Percentiles rank a stretch among this genome's conserved stretches.
Evolutionary conservation across 2,888 invertebrate genomes (phyloP).

Genomic region (Nowickia ferox): DNA sequence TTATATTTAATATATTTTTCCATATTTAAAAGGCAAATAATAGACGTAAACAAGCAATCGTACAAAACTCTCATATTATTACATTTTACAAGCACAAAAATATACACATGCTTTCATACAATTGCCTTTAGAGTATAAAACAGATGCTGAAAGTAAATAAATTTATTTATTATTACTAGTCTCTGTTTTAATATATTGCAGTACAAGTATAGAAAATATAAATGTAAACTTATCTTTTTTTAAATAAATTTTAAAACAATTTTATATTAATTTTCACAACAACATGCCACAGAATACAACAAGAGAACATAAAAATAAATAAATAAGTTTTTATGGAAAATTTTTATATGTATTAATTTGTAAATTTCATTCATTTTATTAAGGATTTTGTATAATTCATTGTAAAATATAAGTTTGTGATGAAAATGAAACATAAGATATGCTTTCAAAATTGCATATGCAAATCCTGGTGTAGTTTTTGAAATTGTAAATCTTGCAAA

Average conservation of each 20-base stretch:
- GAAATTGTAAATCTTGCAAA: not conserved
- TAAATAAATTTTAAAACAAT: constrained; percentile 30
- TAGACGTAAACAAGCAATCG: not conserved
- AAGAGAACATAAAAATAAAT: constrained; percentile 17
- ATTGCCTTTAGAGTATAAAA: not conserved
- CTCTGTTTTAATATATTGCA: not conserved
- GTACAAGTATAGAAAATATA: not conserved
- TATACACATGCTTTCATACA: not conserved
- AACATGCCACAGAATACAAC: constrained; percentile 1
- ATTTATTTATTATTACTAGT: constrained; percentile 18
- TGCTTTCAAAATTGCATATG: not conserved
- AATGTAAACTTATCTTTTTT: not conserved
- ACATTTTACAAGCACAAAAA: not conserved
- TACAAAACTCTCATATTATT: not conserved
- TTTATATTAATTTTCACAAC: constrained; percentile 14
- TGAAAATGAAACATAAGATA: not conserved
- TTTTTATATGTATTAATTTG: constrained; percentile 34
- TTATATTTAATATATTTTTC: constrained; percentile 28
- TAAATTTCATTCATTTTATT: constrained; percentile 11
- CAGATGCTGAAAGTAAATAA: constrained; percentile 38
- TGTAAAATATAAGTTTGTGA: not conserved
- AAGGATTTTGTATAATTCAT: constrained; percentile 8
- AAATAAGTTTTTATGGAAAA: constrained; percentile 8
- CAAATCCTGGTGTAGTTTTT: not conserved
- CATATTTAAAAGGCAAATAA: constrained; percentile 6